Base-by-base conservation (phyloP, 2,113 vertebrate genomes). In the Ardeotis arabs region DNA sequence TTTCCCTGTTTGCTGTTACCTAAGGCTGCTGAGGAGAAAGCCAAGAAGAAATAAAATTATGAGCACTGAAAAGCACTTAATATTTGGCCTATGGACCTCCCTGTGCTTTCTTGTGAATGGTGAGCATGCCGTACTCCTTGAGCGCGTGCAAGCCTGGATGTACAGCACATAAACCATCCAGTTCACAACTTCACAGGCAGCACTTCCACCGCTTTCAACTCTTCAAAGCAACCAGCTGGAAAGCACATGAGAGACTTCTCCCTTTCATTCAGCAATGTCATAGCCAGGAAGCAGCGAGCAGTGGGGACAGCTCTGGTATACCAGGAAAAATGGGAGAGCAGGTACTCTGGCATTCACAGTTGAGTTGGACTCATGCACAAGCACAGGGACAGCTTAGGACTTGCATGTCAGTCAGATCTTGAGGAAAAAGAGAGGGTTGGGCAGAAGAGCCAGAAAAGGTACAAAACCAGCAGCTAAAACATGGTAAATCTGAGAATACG, bases 71-170 rank as follows among this genome's bases (percentile, higher is more conserved):
- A 84, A 67, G 56, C 49, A 35, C 47, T 90, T 93, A 62, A 70
- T 81, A 72, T 83, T 70, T 84, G 76, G 44, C 56, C 47, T 10
- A 8, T 2, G 6, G 27, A 55, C 21, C 37, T 66, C 50, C 58
- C 15, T 4, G 44, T 53, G 59, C 59, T 79, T 66, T 49, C 82
- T 64, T 56, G 52, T 80, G 84, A 76, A 62, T 4, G 6, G 74
- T 35, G 56, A 21, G 9, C 4, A 45, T 49, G 59, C 58, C 24
- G 4, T 13, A 53, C 64, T 76, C 73, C 63, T 67, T 25, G 56
- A 45, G 28, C 5, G 0, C 2, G 0, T 12, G 15, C 29, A 12
- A 53, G 77, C n/a, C 0, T 0, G 31, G 60, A 56, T 84, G 56
- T 60, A 78, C 67, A 0, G 4, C 4, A 2, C 27, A 39, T 18